phyloP scores from a whole-genome alignment of 1,140 invertebrate species.

The Drosophila bocqueti region DNA sequence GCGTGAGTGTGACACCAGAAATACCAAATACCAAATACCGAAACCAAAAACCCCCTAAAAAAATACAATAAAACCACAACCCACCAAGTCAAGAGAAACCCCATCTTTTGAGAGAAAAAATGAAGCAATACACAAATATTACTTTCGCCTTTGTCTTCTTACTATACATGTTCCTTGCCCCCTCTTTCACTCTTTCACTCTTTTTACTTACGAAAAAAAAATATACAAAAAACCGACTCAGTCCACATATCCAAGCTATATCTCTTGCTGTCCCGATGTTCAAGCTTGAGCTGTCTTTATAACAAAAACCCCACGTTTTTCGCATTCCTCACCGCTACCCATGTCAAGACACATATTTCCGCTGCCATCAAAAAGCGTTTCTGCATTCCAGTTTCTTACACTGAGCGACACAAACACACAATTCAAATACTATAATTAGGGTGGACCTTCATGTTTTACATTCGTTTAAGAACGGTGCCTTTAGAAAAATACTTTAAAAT shows the following conservation, averaged over 20 bases:
- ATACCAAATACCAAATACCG: constrained; percentile 15
- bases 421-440: constrained; percentile 2
- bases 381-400: constrained; percentile 37
- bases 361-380: constrained; percentile 32
- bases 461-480: not conserved
- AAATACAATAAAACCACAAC: not conserved
- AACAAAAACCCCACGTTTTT: not conserved
- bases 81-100: constrained; percentile 38
- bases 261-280: constrained; percentile 25
- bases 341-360: constrained; percentile 43
- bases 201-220: constrained; percentile 1
- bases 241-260: constrained; percentile 20
- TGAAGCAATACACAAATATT: constrained; percentile 69
- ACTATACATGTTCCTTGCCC: constrained; percentile 7
- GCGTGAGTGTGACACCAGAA: constrained; percentile 85
- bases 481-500: no score
- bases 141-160: constrained; percentile 28
- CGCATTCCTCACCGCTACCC: constrained; percentile 21
- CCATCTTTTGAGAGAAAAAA: constrained; percentile 40
- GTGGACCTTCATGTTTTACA: constrained; percentile 8
- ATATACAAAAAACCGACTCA: constrained; percentile 3
- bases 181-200: not conserved
- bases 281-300: constrained; percentile 26
- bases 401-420: constrained; percentile 14
- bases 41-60: not conserved